Percentiles rank a stretch among this genome's conserved stretches.
These are phyloP conservation scores for Tetropium fuscum DNA, from an alignment of 2,888 invertebrate genomes.

Conservation along the genomic window DNA sequence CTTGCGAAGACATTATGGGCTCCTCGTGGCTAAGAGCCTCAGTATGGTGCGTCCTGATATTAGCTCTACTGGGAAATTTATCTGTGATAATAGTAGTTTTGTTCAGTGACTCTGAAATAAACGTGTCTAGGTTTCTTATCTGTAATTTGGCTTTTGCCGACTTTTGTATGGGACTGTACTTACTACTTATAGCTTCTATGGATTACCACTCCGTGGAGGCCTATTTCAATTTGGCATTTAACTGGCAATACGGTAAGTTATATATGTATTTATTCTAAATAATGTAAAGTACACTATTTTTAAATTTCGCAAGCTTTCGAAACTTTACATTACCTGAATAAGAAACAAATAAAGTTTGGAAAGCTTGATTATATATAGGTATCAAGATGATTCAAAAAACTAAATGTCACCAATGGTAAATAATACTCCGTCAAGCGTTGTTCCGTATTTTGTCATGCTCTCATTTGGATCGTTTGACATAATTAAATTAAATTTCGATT, in stretches of 20 bases:
- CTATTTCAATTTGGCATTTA: constrained; percentile 91
- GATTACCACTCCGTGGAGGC: constrained; percentile 87
- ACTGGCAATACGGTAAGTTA: constrained; percentile 84
- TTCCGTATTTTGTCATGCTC: no score
- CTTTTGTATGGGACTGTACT: constrained; percentile 87
- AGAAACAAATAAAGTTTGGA: no score
- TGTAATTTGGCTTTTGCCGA: constrained; percentile 90
- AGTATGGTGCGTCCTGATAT: constrained; percentile 88
- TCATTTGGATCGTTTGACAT: no score
- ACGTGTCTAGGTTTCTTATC: constrained; percentile 78
- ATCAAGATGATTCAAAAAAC: no score
- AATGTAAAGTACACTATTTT: no score
- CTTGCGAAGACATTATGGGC: constrained; percentile 93
- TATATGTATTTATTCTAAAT: no score
- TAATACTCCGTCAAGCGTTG: no score
- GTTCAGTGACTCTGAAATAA: constrained; percentile 68
- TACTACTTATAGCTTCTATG: constrained; percentile 85
- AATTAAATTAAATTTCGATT: no score
- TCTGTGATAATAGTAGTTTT: constrained; percentile 84
- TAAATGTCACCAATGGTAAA: no score
- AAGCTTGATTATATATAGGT: no score
- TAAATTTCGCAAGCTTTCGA: no score
- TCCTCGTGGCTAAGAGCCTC: constrained; percentile 81
- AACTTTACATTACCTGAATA: no score
- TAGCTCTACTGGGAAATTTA: constrained; percentile 86